These are phyloP conservation scores for Muscicapa comitata DNA, from an alignment of 2,797 vertebrate species.

Conservation along the genomic window DNA sequence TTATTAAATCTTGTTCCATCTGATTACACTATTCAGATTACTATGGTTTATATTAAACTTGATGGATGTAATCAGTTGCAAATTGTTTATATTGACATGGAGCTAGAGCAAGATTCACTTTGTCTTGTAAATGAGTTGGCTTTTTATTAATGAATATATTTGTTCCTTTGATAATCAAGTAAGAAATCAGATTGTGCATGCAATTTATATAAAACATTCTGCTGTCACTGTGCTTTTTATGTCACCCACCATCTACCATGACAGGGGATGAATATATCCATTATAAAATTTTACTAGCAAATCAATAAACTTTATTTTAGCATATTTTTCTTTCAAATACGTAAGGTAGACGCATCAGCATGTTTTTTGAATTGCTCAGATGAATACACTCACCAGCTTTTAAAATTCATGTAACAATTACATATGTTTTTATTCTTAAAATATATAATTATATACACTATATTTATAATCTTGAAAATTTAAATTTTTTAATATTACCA, in stretches of 20 bases:
- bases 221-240: background rate
- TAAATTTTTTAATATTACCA: background rate
- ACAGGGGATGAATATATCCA: background rate
- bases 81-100: slow-evolving; percentile 7
- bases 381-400: background rate
- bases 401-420: background rate
- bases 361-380: background rate
- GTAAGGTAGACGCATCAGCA: background rate
- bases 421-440: background rate
- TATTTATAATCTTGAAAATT: background rate
- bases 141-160: background rate
- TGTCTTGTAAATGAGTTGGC: slow-evolving; percentile 9
- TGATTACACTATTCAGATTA: slow-evolving; percentile 34
- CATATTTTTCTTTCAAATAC: background rate
- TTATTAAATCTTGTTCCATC: slow-evolving; percentile 42
- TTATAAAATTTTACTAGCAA: background rate
- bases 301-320: background rate
- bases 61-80: slow-evolving; percentile 38
- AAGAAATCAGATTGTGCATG: background rate
- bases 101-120: background rate
- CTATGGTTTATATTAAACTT: slow-evolving; percentile 39
- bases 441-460: background rate
- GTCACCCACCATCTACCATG: background rate
- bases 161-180: slow-evolving; percentile 7
- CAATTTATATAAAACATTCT: background rate